Evolutionary conservation across 2,797 vertebrate species (phyloP).

Genomic region (Lacerta agilis): DNA sequence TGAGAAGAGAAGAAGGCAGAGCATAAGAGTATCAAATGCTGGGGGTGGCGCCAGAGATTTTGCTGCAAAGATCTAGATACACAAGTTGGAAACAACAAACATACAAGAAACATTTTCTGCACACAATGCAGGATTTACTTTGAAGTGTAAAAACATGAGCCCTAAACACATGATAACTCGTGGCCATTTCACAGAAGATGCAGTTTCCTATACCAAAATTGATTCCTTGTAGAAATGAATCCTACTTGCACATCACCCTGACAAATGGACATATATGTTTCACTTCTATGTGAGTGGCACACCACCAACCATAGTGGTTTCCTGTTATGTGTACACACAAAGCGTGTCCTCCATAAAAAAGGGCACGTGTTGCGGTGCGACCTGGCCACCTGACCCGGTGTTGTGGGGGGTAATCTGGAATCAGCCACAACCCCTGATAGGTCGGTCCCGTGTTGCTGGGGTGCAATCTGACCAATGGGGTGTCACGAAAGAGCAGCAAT

Average conservation of each 20-base stretch:
- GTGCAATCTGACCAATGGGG: no score
- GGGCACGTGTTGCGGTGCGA: no score
- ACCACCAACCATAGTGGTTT: background rate
- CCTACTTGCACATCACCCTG: background rate
- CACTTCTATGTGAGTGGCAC: background rate
- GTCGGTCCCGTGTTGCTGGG: no score
- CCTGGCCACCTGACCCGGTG: no score
- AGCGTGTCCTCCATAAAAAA: no score
- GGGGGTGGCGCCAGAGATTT: background rate
- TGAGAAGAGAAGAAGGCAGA: background rate
- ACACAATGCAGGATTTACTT: background rate
- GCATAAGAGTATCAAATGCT: background rate
- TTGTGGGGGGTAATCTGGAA: no score
- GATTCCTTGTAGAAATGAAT: background rate
- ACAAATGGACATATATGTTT: background rate
- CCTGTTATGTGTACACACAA: background rate
- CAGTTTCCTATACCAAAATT: background rate
- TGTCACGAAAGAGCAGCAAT: no score
- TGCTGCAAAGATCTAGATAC: background rate
- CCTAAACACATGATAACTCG: background rate
- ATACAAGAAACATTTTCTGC: background rate
- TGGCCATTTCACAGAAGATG: background rate
- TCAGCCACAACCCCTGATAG: no score
- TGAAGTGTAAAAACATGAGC: background rate
- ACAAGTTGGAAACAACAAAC: background rate